Percentiles rank a stretch among this genome's conserved stretches.
Conservation (phyloP, 2,888 invertebrate species). For the Mechanitis mazaeus region DNA sequence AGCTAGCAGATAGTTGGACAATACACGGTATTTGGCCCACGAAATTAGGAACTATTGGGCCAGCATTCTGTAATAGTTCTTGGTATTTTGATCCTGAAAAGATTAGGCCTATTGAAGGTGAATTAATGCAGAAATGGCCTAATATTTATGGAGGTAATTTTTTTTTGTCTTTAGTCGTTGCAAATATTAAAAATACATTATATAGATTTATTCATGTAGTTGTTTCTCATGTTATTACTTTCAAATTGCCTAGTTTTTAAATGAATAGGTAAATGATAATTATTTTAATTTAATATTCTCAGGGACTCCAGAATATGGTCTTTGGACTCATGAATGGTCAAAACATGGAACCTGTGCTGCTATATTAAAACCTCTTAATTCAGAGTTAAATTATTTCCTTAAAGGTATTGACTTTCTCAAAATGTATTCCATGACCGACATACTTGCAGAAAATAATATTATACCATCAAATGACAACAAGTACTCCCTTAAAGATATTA, state of each 20-base stretch:
- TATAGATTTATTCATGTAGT: no score
- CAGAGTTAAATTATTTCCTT: slow-evolving; percentile 82
- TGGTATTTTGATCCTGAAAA: slow-evolving; percentile 80
- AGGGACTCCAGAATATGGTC: slow-evolving; percentile 64
- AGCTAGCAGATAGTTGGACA: slow-evolving; percentile 80
- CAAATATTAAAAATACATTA: no score
- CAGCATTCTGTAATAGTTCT: slow-evolving; percentile 82
- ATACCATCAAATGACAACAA: slow-evolving; percentile 50
- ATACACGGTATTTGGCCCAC: slow-evolving; percentile 92
- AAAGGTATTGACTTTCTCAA: slow-evolving; percentile 79
- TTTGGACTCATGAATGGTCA: slow-evolving; percentile 89
- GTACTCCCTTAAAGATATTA: slow-evolving; percentile 40
- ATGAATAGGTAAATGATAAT: background rate
- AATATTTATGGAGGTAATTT: slow-evolving; percentile 79
- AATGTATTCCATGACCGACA: slow-evolving; percentile 77
- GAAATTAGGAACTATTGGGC: slow-evolving; percentile 80
- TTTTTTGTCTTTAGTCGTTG: slow-evolving; percentile 9
- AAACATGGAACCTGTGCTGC: slow-evolving; percentile 90
- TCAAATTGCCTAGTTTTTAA: slow-evolving; percentile 3
- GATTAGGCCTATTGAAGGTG: slow-evolving; percentile 74
- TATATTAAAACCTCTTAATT: slow-evolving; percentile 70
- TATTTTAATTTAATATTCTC: slow-evolving; percentile 26
- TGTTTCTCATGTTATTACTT: background rate
- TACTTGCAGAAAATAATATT: slow-evolving; percentile 76
- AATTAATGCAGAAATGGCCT: slow-evolving; percentile 81